A percentile compares a stretch with the other conserved stretches of the same genome.
These are phyloP conservation scores for Bombus pascuorum DNA, from an alignment of 1,140 invertebrate genomes.

Conservation along the genomic window DNA sequence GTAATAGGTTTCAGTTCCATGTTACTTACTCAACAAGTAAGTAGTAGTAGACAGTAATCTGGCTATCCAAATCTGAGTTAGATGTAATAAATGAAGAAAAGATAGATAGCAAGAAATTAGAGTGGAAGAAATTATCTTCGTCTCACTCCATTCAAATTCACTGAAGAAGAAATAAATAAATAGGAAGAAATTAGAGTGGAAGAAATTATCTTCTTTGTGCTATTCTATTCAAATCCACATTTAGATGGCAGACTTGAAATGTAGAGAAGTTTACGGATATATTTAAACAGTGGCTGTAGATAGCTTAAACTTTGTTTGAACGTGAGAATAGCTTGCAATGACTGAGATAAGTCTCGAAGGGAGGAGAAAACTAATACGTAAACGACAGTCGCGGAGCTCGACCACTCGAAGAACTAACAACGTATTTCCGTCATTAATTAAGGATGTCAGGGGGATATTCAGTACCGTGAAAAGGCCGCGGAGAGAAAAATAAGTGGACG, in stretches of 20 bases:
- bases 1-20: background rate
- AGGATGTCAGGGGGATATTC: background rate
- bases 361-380: background rate
- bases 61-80: background rate
- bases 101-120: background rate
- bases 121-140: background rate
- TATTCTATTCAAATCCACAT: background rate
- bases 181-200: background rate
- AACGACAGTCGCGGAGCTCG: background rate
- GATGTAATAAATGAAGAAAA: background rate
- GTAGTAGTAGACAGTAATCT: background rate
- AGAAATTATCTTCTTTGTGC: background rate
- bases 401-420: conserved; percentile 9
- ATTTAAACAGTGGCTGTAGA: background rate
- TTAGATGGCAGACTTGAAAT: background rate
- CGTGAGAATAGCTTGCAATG: background rate
- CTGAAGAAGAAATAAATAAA: background rate
- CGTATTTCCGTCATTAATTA: conserved; percentile 23
- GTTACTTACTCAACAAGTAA: background rate
- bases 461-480: conserved; percentile 23
- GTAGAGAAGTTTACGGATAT: background rate
- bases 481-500: conserved; percentile 11
- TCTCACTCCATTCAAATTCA: background rate
- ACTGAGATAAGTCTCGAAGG: background rate
- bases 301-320: background rate